Evolutionary conservation across 2,888 invertebrate genomes (phyloP).

Genomic region (Sclerodermus sp.): DNA sequence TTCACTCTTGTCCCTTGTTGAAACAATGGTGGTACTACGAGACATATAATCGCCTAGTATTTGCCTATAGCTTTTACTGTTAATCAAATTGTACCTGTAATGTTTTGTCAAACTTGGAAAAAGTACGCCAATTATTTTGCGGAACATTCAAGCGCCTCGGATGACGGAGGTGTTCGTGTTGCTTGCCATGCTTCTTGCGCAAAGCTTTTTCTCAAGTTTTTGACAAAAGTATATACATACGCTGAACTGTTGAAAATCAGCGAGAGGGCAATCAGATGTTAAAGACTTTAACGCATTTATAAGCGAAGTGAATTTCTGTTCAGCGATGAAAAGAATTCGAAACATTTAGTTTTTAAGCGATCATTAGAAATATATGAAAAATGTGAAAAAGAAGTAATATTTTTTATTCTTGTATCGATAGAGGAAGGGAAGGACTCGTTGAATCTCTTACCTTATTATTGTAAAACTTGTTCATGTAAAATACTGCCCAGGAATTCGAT

Average conservation of each 20-base stretch:
- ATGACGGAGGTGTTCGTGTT: no score
- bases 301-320: constrained; percentile 12
- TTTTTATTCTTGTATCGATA: no score
- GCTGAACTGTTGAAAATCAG: not conserved
- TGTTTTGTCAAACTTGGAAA: constrained; percentile 31
- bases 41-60: not conserved
- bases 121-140: constrained; percentile 1
- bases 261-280: no score
- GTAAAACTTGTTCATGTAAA: no score
- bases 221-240: constrained; percentile 13
- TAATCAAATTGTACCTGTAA: constrained; percentile 18
- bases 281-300: constrained; percentile 11
- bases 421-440: no score
- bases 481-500: no score
- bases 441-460: no score
- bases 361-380: no score
- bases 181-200: no score
- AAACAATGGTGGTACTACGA: not conserved
- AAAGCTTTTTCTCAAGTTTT: constrained; percentile 7
- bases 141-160: not conserved
- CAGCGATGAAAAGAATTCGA: constrained; percentile 1
- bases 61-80: not conserved
- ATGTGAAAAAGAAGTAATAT: no score
- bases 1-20: no score
- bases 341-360: constrained; percentile 8